A percentile compares a stretch with the other conserved stretches of the same genome.
These are phyloP conservation scores for Urocolius indicus DNA, from an alignment of 2,113 vertebrate genomes.

Conservation along the genomic window DNA sequence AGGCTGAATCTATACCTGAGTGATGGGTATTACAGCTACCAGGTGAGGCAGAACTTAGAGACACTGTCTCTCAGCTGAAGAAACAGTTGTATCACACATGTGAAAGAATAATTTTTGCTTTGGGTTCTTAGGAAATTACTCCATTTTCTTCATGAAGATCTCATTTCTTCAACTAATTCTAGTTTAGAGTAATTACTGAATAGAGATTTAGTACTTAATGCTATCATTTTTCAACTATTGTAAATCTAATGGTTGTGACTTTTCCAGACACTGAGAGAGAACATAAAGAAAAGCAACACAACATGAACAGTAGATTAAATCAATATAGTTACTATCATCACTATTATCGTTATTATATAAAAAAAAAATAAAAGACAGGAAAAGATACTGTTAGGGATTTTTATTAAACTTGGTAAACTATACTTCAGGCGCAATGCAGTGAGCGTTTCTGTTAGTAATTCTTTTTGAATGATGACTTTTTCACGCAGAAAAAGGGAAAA, in stretches of 20 bases:
- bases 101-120: background rate
- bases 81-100: background rate
- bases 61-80: background rate
- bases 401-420: background rate
- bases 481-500: background rate
- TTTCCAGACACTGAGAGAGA: background rate
- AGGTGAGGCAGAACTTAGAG: background rate
- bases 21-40: background rate
- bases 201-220: background rate
- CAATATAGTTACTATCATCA: background rate
- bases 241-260: background rate
- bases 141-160: background rate
- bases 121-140: background rate
- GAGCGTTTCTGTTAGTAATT: background rate
- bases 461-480: background rate
- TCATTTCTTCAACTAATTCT: background rate
- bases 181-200: background rate
- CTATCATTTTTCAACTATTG: background rate
- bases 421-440: background rate
- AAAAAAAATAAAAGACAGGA: background rate
- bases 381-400: background rate
- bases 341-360: background rate
- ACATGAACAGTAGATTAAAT: background rate
- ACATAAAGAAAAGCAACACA: background rate
- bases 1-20: background rate